These are phyloP conservation scores for Echinarachnius parma DNA, from an alignment of 53 echinoderm and acorn worm species.

Conservation along the genomic window DNA sequence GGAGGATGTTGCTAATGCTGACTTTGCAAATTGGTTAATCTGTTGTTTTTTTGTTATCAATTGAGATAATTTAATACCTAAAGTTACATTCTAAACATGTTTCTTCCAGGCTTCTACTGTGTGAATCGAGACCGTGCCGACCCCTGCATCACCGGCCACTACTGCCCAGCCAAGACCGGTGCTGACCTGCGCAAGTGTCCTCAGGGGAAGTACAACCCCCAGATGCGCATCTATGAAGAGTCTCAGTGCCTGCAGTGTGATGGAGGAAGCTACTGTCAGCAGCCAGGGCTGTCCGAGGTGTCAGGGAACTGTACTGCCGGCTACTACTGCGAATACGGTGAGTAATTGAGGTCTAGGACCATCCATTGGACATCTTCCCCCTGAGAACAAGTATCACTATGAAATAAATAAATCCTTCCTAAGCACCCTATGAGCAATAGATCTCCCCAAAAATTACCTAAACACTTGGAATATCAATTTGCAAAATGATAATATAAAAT, in stretches of 20 bases:
- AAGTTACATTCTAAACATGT: no score
- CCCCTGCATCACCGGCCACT: conserved; percentile 91
- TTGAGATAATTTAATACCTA: no score
- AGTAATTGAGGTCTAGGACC: background rate
- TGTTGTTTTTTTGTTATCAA: no score
- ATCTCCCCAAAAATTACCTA: no score
- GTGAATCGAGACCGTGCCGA: conserved; percentile 94
- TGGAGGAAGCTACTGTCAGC: conserved; percentile 76
- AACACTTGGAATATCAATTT: no score
- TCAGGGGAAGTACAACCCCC: conserved; percentile 86
- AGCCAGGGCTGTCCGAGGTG: conserved; percentile 67
- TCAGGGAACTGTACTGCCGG: conserved; percentile 91
- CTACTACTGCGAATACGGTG: conserved; percentile 77
- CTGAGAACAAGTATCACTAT: no score
- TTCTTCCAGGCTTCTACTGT: conserved; percentile 87
- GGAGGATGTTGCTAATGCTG: no score
- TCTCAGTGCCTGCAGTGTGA: conserved; percentile 85
- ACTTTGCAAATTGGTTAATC: no score
- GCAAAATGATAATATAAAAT: no score
- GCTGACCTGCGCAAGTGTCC: conserved; percentile 89
- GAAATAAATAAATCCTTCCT: no score
- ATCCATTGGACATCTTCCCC: background rate
- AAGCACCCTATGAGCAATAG: no score
- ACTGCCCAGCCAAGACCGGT: conserved; percentile 88
- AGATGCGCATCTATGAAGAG: conserved; percentile 74